Evolutionary conservation across 1,140 invertebrate species (phyloP).

Genomic region (Psix sp.): DNA sequence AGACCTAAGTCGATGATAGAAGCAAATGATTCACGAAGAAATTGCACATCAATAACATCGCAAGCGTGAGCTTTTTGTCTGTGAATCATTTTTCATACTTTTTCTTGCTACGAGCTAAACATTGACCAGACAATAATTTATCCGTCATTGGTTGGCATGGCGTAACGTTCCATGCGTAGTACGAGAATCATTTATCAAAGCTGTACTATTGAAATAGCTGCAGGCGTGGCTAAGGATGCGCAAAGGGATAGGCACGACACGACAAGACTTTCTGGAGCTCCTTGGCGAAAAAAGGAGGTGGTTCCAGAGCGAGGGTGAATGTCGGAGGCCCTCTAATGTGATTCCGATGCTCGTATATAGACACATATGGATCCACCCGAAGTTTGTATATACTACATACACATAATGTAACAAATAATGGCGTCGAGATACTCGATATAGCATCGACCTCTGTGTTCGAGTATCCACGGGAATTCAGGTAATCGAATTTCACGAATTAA

Average conservation of each 20-base stretch:
- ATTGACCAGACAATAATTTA: slow-evolving; percentile 45
- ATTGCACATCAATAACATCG: slow-evolving; percentile 58
- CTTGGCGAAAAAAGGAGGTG: slow-evolving; percentile 60
- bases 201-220: slow-evolving; percentile 57
- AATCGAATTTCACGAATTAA: slow-evolving; percentile 48
- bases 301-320: slow-evolving; percentile 41
- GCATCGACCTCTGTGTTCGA: slow-evolving; percentile 23
- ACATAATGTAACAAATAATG: too few species aligned
- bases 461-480: slow-evolving; percentile 30
- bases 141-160: slow-evolving; percentile 33
- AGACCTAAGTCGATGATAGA: too few species aligned
- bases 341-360: slow-evolving; percentile 42
- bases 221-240: slow-evolving; percentile 62
- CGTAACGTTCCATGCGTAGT: slow-evolving; percentile 33
- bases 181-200: slow-evolving; percentile 53
- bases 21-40: too few species aligned
- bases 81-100: slow-evolving; percentile 40
- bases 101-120: slow-evolving; percentile 22
- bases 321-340: slow-evolving; percentile 45
- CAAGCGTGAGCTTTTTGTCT: slow-evolving; percentile 7
- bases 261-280: slow-evolving; percentile 56
- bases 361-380: neutral
- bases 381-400: neutral
- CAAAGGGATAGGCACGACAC: slow-evolving; percentile 51
- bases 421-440: slow-evolving; percentile 19